Evolutionary conservation across 2,113 vertebrate genomes (phyloP).

Genomic region (Melanocharis versteri): DNA sequence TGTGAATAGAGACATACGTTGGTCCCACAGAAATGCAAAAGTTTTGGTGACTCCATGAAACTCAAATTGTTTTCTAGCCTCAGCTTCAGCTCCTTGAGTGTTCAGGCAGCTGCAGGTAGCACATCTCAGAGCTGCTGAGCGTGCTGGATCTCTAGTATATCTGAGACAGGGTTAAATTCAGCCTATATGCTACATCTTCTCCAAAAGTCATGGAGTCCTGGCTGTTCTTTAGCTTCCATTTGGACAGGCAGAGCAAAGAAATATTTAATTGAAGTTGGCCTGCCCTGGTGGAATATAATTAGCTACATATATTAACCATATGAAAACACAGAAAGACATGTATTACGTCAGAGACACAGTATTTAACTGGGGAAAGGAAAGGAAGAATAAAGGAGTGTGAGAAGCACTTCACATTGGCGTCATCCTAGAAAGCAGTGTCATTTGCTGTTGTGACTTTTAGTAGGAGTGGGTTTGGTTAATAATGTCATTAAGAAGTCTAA

Average conservation of each 20-base stretch:
- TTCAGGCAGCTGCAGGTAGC: neutral
- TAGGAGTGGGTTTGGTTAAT: neutral
- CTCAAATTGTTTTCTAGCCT: neutral
- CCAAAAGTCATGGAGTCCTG: neutral
- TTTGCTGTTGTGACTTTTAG: neutral
- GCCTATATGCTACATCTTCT: neutral
- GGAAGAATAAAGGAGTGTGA: neutral
- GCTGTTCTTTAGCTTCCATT: neutral
- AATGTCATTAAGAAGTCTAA: neutral
- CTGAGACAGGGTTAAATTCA: neutral
- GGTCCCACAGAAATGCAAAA: neutral
- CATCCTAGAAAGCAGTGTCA: neutral
- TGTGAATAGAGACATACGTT: fast-evolving
- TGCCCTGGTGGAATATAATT: neutral
- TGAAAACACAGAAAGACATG: neutral
- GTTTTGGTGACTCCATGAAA: neutral
- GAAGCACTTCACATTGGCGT: neutral
- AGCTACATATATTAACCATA: neutral
- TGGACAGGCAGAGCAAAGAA: neutral
- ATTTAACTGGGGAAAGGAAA: neutral
- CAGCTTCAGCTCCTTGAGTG: neutral
- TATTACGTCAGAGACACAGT: neutral
- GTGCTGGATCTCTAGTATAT: fast-evolving
- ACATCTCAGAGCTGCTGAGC: neutral
- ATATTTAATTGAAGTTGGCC: neutral